Base-by-base conservation (phyloP, 2,888 invertebrate genomes). In the Chymomyza procnemis region DNA sequence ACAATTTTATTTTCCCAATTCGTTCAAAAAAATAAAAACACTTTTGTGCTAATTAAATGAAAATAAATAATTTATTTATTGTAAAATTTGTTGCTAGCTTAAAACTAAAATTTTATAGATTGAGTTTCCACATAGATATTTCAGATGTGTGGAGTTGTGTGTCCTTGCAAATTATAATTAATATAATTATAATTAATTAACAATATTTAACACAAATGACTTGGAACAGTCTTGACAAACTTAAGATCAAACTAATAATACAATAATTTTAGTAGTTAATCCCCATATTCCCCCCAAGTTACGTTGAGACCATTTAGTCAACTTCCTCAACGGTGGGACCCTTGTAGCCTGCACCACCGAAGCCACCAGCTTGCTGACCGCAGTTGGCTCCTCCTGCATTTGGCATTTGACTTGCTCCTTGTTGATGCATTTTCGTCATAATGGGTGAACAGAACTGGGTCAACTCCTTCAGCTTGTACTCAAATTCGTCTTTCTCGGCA, bases 11-110 rank as follows among this genome's bases (percentile, higher is more conserved):
- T n/a, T n/a, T n/a, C n/a, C n/a, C n/a, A n/a, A n/a, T n/a, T n/a
- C n/a, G n/a, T n/a, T n/a, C n/a, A n/a, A n/a, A n/a, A n/a, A 96
- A 59, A 97, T 97, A 91, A 92, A 92, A 68, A 97, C 97, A 90
- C 52, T 65, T 21, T 16, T n/a, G 9, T 18, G 26, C 8, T 6
- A 26, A 26, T 26, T 26, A 26, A 26, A 26, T 26, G 5, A 26
- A 72, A 73, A 59, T 68, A 72, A 72, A 56, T 68, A 72, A 72
- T 50, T 67, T 3, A 1, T 73, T 72, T 73, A 72, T 72, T 67
- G 9, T 41, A n/a, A 9, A 69, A 66, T 64, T 73, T 21, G 48
- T 67, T 71, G 47, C 64, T 69, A 69, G 64, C 74, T 69, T 64
- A 74, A n/a, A n/a, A 63, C 21, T 62, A 74, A 26, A 26, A 26